Evolutionary conservation across 1,140 invertebrate genomes (phyloP).

Genomic region (Vanessa atalanta): DNA sequence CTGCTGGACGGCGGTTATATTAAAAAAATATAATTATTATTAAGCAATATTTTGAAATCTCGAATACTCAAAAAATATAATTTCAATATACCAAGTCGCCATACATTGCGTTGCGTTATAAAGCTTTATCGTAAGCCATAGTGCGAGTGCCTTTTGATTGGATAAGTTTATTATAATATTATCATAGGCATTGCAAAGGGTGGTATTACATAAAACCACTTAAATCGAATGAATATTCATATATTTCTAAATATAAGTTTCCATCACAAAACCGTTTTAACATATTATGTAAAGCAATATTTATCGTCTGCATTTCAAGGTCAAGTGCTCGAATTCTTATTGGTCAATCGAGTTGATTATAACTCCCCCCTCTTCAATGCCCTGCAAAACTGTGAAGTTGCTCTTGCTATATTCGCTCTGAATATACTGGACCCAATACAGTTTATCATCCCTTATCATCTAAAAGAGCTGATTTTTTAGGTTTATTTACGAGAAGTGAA

Average conservation of each 20-base stretch:
- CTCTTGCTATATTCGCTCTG: no score
- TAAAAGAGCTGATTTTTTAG: no score
- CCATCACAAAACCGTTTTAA: no score
- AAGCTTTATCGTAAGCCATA: conserved; percentile 24
- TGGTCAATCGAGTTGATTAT: no score
- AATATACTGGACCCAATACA: no score
- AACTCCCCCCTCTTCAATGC: no score
- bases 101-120: conserved; percentile 4
- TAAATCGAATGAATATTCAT: background rate
- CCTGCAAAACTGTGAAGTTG: no score
- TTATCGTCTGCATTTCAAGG: no score
- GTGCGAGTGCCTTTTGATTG: conserved; percentile 28
- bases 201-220: background rate
- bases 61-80: conserved; percentile 19
- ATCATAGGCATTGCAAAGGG: background rate
- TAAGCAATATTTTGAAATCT: conserved; percentile 14
- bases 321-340: no score
- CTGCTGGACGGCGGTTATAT: conserved; percentile 19
- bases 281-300: no score
- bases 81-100: conserved; percentile 1
- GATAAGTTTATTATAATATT: conserved; percentile 14
- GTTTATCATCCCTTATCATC: no score
- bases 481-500: no score
- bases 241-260: background rate
- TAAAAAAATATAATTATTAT: background rate